phyloP scores from a whole-genome alignment of 2,888 invertebrate species.

The Agelastica alni region DNA sequence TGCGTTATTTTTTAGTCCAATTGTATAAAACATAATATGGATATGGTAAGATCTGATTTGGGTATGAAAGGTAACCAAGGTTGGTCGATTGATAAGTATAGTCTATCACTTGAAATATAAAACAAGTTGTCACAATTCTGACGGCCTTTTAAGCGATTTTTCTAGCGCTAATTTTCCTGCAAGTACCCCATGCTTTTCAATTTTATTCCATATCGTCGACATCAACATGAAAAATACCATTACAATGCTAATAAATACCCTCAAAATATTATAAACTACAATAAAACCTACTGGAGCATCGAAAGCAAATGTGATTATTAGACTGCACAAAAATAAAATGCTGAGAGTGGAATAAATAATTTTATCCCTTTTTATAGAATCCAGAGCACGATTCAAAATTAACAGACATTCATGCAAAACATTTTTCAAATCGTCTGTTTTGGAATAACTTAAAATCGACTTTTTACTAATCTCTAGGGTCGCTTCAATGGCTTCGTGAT shows the following conservation, averaged over 20 bases:
- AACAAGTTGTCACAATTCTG: slow-evolving; percentile 12
- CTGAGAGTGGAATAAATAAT: slow-evolving; percentile 61
- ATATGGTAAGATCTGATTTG: too few species aligned
- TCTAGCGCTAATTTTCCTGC: slow-evolving; percentile 76
- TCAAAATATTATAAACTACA: slow-evolving; percentile 61
- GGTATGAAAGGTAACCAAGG: neutral
- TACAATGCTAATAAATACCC: slow-evolving; percentile 66
- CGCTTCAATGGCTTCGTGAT: slow-evolving; percentile 84
- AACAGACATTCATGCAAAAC: slow-evolving; percentile 64
- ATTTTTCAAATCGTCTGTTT: slow-evolving; percentile 34
- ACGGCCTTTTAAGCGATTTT: slow-evolving; percentile 54
- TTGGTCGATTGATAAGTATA: neutral
- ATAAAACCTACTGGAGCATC: slow-evolving; percentile 55
- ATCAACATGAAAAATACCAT: slow-evolving; percentile 74
- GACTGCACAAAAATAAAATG: slow-evolving; percentile 57
- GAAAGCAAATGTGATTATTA: slow-evolving; percentile 59
- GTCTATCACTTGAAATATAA: neutral
- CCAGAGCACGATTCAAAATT: slow-evolving; percentile 64
- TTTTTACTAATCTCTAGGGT: slow-evolving; percentile 53
- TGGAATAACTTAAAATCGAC: slow-evolving; percentile 28
- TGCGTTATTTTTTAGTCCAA: too few species aligned
- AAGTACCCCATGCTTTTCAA: slow-evolving; percentile 77
- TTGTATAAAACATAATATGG: too few species aligned
- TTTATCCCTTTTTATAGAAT: slow-evolving; percentile 59
- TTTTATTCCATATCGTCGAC: slow-evolving; percentile 81